Evolutionary conservation across 2,113 vertebrate species (phyloP), one percentile per base, ranked within the genome.

Genomic region (Galemys pyrenaicus): DNA sequence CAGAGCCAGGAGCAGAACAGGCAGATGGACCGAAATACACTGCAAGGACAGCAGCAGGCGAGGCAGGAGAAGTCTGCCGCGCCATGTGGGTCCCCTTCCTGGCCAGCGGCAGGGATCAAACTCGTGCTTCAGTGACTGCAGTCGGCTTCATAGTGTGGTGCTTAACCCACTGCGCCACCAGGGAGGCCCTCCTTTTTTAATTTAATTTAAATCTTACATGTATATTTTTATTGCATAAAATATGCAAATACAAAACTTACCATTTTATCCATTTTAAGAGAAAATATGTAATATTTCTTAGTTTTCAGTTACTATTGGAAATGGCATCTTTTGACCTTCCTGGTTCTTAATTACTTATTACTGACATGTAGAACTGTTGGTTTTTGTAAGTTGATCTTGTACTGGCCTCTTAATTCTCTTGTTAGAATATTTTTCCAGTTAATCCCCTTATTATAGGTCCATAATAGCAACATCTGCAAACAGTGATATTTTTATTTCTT

Each of bases 261-360:
- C 86, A 75, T 74, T 89, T 93, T 58, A 75, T 65, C 26, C 20
- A 58, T 26, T 56, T 54, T 82, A 82, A 65, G 16, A 39, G 26
- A 58, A 73, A 37, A 89, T 10, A 3, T 32, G 44, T 44, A 71
- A 19, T 71, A 62, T 85, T 90, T 86, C 54, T 62, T 56, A 64
- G 64, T 56, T 37, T 90, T 54, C 54, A 58, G 81, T 49, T 73
- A 13, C 46, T 46, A 39, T 49, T 71, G 46, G 32, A 91, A 91
- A 65, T 74, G 6, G 28, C 28, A 41, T 54, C n/a, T 78, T 62
- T 78, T 78, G 51, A 70, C 8, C 15, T 89, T 86, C 13, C 24
- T 89, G 37, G 35, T 75, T 62, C 88, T 79, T 49, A 77, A 65
- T 87, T 54, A 73, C 35, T 74, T 91, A 30, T 78, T 77, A 78